phyloP scores from a whole-genome alignment of 2,888 invertebrate genomes.

The Watsonalla binaria region DNA sequence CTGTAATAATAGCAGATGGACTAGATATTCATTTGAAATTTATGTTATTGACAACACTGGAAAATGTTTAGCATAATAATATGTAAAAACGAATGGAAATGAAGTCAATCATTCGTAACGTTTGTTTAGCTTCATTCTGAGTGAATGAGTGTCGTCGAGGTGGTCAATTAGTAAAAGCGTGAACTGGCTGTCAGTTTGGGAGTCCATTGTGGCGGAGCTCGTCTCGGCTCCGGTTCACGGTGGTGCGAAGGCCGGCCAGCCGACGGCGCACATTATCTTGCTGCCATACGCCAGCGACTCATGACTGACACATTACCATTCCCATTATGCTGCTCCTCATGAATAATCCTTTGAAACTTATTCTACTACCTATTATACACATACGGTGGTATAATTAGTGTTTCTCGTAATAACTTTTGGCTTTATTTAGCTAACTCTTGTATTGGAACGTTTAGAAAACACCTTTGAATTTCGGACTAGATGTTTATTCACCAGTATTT shows the following conservation, averaged over 20 bases:
- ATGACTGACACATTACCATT: slow-evolving; percentile 59
- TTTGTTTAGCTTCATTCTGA: slow-evolving; percentile 48
- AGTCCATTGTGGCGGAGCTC: slow-evolving; percentile 42
- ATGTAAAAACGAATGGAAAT: slow-evolving; percentile 38
- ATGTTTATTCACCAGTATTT: neutral
- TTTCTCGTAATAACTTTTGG: neutral
- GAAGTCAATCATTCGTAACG: slow-evolving; percentile 60
- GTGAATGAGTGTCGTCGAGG: slow-evolving; percentile 58
- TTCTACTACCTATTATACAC: neutral
- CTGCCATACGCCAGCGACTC: slow-evolving; percentile 32
- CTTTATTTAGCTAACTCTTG: neutral
- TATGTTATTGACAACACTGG: slow-evolving; percentile 35
- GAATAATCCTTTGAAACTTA: slow-evolving; percentile 52
- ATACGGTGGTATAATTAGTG: neutral
- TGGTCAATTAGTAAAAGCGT: slow-evolving; percentile 74
- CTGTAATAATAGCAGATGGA: slow-evolving; percentile 5
- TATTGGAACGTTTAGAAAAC: neutral
- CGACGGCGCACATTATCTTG: slow-evolving; percentile 53
- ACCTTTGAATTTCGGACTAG: neutral
- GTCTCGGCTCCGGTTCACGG: slow-evolving; percentile 39
- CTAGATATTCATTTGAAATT: slow-evolving; percentile 28
- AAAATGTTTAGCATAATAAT: slow-evolving; percentile 49
- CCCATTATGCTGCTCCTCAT: slow-evolving; percentile 57
- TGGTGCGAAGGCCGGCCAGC: slow-evolving; percentile 61
- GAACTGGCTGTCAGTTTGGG: slow-evolving; percentile 69